Evolutionary conservation across 2,888 invertebrate species (phyloP).

Genomic region (Lepetodrilus schrolli): DNA sequence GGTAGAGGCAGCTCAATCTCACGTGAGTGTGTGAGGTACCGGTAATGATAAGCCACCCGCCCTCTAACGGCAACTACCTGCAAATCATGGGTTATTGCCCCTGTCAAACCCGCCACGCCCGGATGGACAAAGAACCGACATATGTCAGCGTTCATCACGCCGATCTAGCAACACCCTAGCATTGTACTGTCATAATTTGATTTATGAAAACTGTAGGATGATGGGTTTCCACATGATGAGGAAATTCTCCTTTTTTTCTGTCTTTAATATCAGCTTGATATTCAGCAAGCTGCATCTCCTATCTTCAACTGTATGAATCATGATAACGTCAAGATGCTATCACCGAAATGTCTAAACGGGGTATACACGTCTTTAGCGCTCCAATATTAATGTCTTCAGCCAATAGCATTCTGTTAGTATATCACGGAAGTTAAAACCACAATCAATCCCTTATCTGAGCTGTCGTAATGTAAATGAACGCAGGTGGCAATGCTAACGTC

Average conservation of each 20-base stretch:
- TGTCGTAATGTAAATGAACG: too few relatives aligned
- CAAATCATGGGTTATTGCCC: constrained; percentile 25
- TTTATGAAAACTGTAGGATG: constrained; percentile 14
- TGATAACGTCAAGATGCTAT: too few relatives aligned
- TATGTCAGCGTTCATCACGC: not conserved
- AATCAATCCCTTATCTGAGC: too few relatives aligned
- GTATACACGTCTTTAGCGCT: too few relatives aligned
- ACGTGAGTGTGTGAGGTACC: not conserved
- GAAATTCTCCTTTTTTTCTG: not conserved
- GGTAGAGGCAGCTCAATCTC: not conserved
- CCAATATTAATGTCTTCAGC: too few relatives aligned
- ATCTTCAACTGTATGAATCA: too few relatives aligned
- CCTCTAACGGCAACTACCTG: constrained; percentile 3
- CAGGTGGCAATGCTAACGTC: too few relatives aligned
- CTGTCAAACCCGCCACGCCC: not conserved
- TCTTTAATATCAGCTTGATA: too few relatives aligned
- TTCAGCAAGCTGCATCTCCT: too few relatives aligned
- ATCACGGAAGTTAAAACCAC: too few relatives aligned
- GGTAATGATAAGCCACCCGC: constrained; percentile 8
- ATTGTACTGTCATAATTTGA: not conserved
- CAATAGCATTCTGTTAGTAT: too few relatives aligned
- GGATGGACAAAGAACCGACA: not conserved
- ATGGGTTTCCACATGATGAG: not conserved
- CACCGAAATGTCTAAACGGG: too few relatives aligned
- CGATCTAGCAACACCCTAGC: not conserved